These are phyloP conservation scores for Neotragus pygmaeus DNA, from an alignment of 2,113 vertebrate species.

Conservation along the genomic window DNA sequence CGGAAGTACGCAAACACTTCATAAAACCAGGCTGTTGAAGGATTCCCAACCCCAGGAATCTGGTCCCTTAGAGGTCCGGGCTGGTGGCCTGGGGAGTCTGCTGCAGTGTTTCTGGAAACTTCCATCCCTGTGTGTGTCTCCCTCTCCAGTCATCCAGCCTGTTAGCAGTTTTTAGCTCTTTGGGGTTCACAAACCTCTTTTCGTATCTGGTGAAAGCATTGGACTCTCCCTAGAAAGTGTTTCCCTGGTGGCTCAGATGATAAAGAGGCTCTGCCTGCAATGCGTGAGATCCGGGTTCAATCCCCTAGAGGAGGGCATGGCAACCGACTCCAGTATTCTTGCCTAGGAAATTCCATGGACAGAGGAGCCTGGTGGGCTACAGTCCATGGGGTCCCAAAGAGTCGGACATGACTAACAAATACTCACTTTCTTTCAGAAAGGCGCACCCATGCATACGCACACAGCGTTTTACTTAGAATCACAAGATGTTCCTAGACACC, in stretches of 20 bases:
- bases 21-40: slow-evolving; percentile 61
- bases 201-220: neutral
- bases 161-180: neutral
- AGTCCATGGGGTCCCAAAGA: neutral
- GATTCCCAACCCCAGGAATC: slow-evolving; percentile 51
- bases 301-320: neutral
- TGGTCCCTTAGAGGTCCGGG: neutral
- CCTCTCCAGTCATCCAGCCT: neutral
- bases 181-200: neutral
- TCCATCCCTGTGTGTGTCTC: neutral
- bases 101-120: neutral
- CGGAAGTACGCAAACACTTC: slow-evolving; percentile 49
- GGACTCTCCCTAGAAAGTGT: neutral
- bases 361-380: neutral
- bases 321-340: neutral
- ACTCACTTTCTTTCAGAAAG: neutral
- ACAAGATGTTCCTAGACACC: neutral
- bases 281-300: neutral
- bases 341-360: neutral
- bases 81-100: neutral
- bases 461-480: neutral
- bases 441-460: neutral
- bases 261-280: neutral
- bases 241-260: neutral
- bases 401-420: neutral